These are phyloP conservation scores for Emberiza fucata DNA, from an alignment of 2,113 vertebrate species.

Conservation along the genomic window DNA sequence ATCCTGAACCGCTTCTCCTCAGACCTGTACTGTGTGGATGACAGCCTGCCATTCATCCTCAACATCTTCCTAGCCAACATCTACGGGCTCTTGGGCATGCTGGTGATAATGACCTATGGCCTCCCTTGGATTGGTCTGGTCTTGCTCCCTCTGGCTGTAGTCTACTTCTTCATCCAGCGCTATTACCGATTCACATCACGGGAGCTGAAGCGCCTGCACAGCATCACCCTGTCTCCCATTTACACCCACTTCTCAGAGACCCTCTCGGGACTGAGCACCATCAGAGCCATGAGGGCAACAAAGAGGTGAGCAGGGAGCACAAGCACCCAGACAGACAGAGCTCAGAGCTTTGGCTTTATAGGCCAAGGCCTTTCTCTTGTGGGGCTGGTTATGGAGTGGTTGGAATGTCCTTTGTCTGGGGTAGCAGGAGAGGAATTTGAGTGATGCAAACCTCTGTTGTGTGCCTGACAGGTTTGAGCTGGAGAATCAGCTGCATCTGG, in stretches of 20 bases:
- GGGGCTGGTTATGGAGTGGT: neutral
- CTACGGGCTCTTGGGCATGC: slow-evolving; percentile 82
- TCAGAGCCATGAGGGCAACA: slow-evolving; percentile 81
- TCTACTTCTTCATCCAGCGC: slow-evolving; percentile 84
- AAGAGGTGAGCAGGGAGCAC: slow-evolving; percentile 73
- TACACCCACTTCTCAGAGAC: slow-evolving; percentile 97
- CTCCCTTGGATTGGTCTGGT: slow-evolving; percentile 88
- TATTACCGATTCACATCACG: slow-evolving; percentile 87
- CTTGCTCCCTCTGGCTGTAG: slow-evolving; percentile 77
- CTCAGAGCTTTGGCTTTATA: neutral
- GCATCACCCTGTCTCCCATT: slow-evolving; percentile 89
- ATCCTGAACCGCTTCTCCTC: slow-evolving; percentile 97
- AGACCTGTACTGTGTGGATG: slow-evolving; percentile 86
- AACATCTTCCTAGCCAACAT: slow-evolving; percentile 90
- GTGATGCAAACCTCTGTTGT: neutral
- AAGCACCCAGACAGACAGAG: neutral
- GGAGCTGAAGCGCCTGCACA: slow-evolving; percentile 91
- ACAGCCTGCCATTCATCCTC: slow-evolving; percentile 89
- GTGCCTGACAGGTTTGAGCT: slow-evolving; percentile 81
- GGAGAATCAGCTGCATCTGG: slow-evolving; percentile 82
- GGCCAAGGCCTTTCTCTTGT: neutral
- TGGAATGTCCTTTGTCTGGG: neutral
- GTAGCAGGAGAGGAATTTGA: neutral
- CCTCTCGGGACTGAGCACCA: slow-evolving; percentile 83
- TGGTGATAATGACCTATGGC: slow-evolving; percentile 85